phyloP scores from a whole-genome alignment of 2,113 vertebrate genomes.

The Heteronetta atricapilla region DNA sequence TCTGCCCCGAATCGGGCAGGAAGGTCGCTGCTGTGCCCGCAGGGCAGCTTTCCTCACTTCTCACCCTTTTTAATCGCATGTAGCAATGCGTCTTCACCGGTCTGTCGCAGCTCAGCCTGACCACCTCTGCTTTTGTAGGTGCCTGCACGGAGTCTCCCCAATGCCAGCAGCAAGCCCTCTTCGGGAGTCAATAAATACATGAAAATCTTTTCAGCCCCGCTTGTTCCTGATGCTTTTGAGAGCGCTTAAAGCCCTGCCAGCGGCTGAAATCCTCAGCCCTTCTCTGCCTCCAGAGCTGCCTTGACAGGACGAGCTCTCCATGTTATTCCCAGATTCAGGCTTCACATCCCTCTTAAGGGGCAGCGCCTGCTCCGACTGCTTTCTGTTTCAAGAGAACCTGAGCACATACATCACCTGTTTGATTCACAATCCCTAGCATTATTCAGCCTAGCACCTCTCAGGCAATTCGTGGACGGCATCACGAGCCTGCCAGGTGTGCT shows the following conservation, averaged over 20 bases:
- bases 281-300: neutral
- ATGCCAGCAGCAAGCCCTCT: neutral
- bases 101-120: neutral
- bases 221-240: neutral
- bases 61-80: neutral
- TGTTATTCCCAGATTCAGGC: neutral
- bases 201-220: neutral
- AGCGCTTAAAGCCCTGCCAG: neutral
- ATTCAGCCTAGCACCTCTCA: neutral
- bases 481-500: neutral
- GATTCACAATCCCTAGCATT: neutral
- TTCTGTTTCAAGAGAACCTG: neutral
- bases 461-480: accelerated
- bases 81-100: neutral
- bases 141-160: neutral
- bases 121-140: neutral
- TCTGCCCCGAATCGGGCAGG: neutral
- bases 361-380: neutral
- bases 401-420: neutral
- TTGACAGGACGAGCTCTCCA: neutral
- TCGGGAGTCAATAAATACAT: neutral
- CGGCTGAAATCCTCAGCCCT: neutral
- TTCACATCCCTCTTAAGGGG: neutral
- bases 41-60: neutral
- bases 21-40: neutral